A percentile compares a stretch with the other conserved stretches of the same genome.
Conservation (phyloP, 2,113 vertebrate genomes). For the Crotalus helleri region DNA sequence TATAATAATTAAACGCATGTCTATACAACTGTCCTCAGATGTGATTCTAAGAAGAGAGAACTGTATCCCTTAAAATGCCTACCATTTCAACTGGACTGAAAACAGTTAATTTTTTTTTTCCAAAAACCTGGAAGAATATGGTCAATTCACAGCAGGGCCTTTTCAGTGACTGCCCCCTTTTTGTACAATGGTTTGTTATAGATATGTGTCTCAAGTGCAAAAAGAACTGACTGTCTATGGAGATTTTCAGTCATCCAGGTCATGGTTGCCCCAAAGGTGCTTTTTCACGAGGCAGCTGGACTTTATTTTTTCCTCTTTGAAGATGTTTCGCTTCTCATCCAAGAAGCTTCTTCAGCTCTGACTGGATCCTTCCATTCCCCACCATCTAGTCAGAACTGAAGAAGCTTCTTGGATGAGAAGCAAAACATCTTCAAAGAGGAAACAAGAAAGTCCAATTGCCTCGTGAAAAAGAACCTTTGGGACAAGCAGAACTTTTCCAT, state of each 20-base stretch:
- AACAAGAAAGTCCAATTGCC: too few relatives aligned
- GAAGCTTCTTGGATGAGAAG: too few relatives aligned
- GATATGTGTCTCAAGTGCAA: background rate
- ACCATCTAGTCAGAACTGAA: too few relatives aligned
- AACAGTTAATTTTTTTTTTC: background rate
- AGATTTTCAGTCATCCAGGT: too few relatives aligned
- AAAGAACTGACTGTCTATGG: background rate
- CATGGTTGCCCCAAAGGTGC: too few relatives aligned
- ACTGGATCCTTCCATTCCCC: too few relatives aligned
- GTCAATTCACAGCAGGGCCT: background rate
- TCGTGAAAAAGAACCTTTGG: too few relatives aligned
- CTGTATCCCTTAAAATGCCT: background rate
- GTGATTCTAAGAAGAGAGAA: background rate
- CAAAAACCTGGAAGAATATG: background rate
- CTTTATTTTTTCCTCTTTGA: too few relatives aligned
- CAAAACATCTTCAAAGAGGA: too few relatives aligned
- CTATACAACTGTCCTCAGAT: background rate
- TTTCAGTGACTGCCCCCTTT: background rate
- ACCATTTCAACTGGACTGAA: background rate
- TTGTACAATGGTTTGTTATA: background rate
- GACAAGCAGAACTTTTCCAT: background rate
- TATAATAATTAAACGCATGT: background rate
- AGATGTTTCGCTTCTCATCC: too few relatives aligned
- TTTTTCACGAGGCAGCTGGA: too few relatives aligned
- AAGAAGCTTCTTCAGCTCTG: too few relatives aligned